Evolutionary conservation across 2,888 invertebrate species (phyloP).

Genomic region (Agrotis exclamationis): DNA sequence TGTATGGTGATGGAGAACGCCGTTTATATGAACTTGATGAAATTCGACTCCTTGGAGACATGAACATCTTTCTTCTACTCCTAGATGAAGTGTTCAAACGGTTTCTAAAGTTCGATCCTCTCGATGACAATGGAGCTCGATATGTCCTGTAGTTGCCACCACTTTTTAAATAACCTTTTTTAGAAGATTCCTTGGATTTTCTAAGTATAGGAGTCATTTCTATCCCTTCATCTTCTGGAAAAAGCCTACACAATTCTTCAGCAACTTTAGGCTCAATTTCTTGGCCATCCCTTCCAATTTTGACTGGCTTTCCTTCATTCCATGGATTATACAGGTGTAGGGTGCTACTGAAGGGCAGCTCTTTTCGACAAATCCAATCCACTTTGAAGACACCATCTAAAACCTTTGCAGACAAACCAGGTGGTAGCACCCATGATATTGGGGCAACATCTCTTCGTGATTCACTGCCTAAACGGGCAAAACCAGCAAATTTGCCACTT

Average conservation of each 20-base stretch:
- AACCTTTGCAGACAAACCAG: constrained; percentile 97
- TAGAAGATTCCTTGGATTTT: constrained; percentile 96
- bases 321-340: constrained; percentile 98
- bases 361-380: constrained; percentile 99
- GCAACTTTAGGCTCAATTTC: constrained; percentile 99
- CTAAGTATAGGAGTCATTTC: constrained; percentile 97
- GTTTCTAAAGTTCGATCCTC: constrained; percentile 88
- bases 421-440: constrained; percentile 98
- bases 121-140: constrained; percentile 85
- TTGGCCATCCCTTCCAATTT: constrained; percentile 99
- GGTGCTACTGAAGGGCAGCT: constrained; percentile 97
- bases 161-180: constrained; percentile 91
- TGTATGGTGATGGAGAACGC: constrained; percentile 91
- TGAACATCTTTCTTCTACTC: constrained; percentile 92
- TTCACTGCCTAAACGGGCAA: constrained; percentile 97
- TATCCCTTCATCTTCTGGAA: constrained; percentile 97
- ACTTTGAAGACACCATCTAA: constrained; percentile 99
- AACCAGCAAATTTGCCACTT: constrained; percentile 98
- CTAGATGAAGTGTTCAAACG: constrained; percentile 88
- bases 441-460: constrained; percentile 97
- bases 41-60: constrained; percentile 92
- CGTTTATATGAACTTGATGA: constrained; percentile 89
- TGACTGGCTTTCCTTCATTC: constrained; percentile 99
- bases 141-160: constrained; percentile 88
- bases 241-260: constrained; percentile 97